Base-by-base conservation (phyloP, 2,797 vertebrate species). In the Hozukius guyotensis region DNA sequence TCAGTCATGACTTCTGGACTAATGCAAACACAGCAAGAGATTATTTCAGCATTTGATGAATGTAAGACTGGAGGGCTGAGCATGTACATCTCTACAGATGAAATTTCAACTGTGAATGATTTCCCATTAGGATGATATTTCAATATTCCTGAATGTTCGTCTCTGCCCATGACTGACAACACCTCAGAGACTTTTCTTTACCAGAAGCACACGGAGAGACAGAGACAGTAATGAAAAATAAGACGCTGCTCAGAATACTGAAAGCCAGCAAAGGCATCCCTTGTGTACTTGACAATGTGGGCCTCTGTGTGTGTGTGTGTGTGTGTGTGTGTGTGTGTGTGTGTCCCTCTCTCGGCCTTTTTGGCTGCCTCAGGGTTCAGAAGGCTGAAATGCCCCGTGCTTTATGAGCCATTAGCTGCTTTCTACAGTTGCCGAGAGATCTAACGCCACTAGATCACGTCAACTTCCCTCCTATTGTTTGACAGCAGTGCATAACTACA, bases 331-430 rank as follows among this genome's bases (percentile, higher is more conserved):
- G 60, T 68, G 32, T 32, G 31, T 24, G 68, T 72, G 68, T 56
- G 55, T 32, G 20, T 42, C 5, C 5, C 38, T 1, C 36, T 71
- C 42, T 46, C 3, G 18, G 53, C 24, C 20, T 67, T 76, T 75
- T 72, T 73, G 52, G 63, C 72, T 73, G 70, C 24, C 81, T 80
- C 46, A 10, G 64, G 32, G 49, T 67, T 77, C 38, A 3, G 53
- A 46, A 49, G 18, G 46, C 60, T n/a, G 63, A 73, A 84, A 82
- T 24, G 57, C 68, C 57, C 56, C 49, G 63, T 67, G 75, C 83
- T 84, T 80, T 67, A 78, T 61, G 57, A 85, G 72, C 83, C 83
- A 90, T 89, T 90, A 88, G 56, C 59, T 46, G 63, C 72, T 71
- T 65, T 82, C 70, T 62, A 77, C 60, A 68, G 81, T 60, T 68